phyloP scores from a whole-genome alignment of 2,113 vertebrate species.

The Excalfactoria chinensis region DNA sequence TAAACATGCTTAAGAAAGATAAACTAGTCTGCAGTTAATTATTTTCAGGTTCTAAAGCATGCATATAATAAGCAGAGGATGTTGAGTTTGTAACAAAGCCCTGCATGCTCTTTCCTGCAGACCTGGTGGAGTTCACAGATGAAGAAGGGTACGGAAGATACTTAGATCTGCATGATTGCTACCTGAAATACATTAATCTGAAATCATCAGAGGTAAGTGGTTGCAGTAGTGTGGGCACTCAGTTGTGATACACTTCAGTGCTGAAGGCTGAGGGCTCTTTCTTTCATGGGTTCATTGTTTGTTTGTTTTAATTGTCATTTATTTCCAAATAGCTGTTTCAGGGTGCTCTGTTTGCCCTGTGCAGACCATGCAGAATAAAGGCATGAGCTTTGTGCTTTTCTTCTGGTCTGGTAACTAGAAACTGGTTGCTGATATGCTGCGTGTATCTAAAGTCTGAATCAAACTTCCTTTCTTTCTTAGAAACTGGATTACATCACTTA shows the following conservation, averaged over 20 bases:
- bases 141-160: constrained; percentile 97
- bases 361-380: not conserved
- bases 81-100: not conserved
- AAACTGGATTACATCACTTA: constrained; percentile 97
- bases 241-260: not conserved
- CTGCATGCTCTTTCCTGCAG: constrained; percentile 61
- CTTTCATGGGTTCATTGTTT: not conserved
- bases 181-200: constrained; percentile 96
- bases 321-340: not conserved
- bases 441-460: not conserved
- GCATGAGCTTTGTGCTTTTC: not conserved
- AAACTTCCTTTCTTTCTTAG: constrained; percentile 66
- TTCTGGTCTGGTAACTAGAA: not conserved
- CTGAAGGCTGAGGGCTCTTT: not conserved
- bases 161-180: constrained; percentile 96
- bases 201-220: constrained; percentile 90
- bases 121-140: constrained; percentile 96
- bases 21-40: not conserved
- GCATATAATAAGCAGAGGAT: not conserved
- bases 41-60: not conserved
- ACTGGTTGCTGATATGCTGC: not conserved
- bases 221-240: not conserved
- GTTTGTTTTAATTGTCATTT: not conserved
- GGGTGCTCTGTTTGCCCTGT: not conserved
- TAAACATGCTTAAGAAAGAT: not conserved